phyloP scores from a whole-genome alignment of 2,797 vertebrate species.

The Eospalax fontanierii region DNA sequence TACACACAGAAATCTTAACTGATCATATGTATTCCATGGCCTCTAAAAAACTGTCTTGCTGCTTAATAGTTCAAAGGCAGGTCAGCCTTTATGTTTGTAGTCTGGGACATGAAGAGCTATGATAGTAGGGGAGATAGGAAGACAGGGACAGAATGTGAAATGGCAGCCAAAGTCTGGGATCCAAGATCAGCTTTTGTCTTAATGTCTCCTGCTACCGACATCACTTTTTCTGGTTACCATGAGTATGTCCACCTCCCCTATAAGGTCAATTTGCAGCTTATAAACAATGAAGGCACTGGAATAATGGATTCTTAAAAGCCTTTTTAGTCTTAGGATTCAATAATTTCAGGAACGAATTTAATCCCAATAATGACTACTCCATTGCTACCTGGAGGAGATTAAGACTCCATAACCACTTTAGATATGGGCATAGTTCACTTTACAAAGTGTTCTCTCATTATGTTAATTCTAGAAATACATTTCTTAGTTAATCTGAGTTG shows the following conservation, averaged over 20 bases:
- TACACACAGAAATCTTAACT: neutral
- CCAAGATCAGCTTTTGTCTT: neutral
- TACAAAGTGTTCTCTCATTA: neutral
- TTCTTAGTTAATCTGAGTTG: slow-evolving; percentile 24
- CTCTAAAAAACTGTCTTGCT: neutral
- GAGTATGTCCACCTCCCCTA: neutral
- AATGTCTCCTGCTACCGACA: neutral
- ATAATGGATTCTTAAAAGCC: neutral
- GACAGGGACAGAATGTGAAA: neutral
- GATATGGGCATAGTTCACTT: neutral
- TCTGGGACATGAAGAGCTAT: slow-evolving; percentile 3
- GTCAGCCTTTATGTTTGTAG: neutral
- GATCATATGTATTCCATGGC: neutral
- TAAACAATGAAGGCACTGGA: slow-evolving; percentile 15
- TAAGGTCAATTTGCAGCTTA: slow-evolving; percentile 9
- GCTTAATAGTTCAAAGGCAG: slow-evolving; percentile 18
- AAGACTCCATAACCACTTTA: neutral
- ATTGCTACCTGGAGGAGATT: neutral
- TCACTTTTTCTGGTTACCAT: slow-evolving; percentile 16
- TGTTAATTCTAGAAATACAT: slow-evolving; percentile 1
- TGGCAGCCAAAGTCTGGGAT: neutral
- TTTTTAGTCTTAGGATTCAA: neutral
- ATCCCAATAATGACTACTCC: neutral
- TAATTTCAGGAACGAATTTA: slow-evolving; percentile 17
- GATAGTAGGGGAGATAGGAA: neutral